Base-by-base conservation (phyloP, 2,797 vertebrate genomes). In the Coendou prehensilis region DNA sequence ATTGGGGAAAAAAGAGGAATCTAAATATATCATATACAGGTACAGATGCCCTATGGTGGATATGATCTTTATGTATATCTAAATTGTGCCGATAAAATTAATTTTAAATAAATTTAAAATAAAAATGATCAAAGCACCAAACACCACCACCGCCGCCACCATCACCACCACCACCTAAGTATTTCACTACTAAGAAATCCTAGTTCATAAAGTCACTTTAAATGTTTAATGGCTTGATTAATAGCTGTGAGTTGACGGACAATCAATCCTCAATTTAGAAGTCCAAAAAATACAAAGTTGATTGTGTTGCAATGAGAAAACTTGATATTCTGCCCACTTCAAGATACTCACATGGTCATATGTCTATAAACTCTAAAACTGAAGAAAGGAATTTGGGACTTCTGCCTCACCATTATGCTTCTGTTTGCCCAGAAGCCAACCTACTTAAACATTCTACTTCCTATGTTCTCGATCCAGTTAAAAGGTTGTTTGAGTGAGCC, bases 401-500 rank as follows among this genome's bases (percentile, higher is more conserved):
- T 91, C 71, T n/a, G 11, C 30, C 56, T 64, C 14, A 26, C 15
- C 1, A 0, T 37, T 80, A 37, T 1, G 30, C 2, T 47, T 56
- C 41, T n/a, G 20, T 85, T 67, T 63, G 9, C 52, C 90, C 89
- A 71, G 88, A 75, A 75, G 80, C 14, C 45, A 83, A 52, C 56
- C 73, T 86, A 7, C 61, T 87, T 91, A 73, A 47, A 71, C 33
- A 15, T 73, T 56, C 57, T 52, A 20, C 22, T 86, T 73, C 14
- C 59, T n/a, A 3, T 56, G 10, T 3, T 76, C 54, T 54, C 41
- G 10, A 45, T 89, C 63, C 84, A 56, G 23, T 71, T 50, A 67
- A 84, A 79, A 83, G 37, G 33, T 52, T 56, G 57, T 45, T 79
- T 52, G 92, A 93, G 18, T 52, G 79, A 96, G 89, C 61, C 30